These are phyloP conservation scores for Temnothorax rugatulus DNA, from an alignment of 2,888 invertebrate species.

Conservation along the genomic window DNA sequence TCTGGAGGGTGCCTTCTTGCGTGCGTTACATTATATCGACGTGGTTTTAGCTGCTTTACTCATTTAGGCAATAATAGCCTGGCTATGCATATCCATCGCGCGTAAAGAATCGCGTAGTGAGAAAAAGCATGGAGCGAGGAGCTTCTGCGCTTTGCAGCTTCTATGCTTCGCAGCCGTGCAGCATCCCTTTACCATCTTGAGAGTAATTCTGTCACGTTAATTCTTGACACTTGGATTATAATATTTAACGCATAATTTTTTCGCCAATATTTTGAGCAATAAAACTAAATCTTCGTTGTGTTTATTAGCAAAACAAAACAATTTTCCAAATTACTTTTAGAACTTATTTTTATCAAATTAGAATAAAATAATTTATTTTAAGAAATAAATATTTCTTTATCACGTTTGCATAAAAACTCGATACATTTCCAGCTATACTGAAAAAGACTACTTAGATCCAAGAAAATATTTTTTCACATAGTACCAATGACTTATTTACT, in stretches of 20 bases:
- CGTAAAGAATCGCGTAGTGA: slow-evolving; percentile 55
- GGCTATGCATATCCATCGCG: slow-evolving; percentile 49
- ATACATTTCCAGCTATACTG: too few relatives aligned
- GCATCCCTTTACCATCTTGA: slow-evolving; percentile 42
- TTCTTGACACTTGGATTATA: slow-evolving; percentile 33
- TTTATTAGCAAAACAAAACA: not conserved
- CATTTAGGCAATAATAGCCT: slow-evolving; percentile 80
- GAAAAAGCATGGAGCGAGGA: slow-evolving; percentile 47
- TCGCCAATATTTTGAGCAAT: not conserved
- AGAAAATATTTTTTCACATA: too few relatives aligned
- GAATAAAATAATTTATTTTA: not conserved
- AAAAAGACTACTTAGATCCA: too few relatives aligned
- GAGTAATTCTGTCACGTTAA: slow-evolving; percentile 22
- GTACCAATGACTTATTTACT: too few relatives aligned
- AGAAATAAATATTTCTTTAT: not conserved
- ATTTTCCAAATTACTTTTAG: not conserved
- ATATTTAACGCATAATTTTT: slow-evolving; percentile 22
- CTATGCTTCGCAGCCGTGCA: slow-evolving; percentile 26
- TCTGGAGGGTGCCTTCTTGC: slow-evolving; percentile 82
- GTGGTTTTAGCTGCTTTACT: slow-evolving; percentile 83
- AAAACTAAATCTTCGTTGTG: slow-evolving; percentile 4
- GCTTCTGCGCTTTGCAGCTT: slow-evolving; percentile 41
- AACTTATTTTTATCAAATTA: not conserved
- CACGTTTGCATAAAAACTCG: not conserved
- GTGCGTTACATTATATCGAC: slow-evolving; percentile 78